A percentile compares a stretch with the other conserved stretches of the same genome.
Conservation (phyloP, 1,140 invertebrate species). For the Linepithema humile region DNA sequence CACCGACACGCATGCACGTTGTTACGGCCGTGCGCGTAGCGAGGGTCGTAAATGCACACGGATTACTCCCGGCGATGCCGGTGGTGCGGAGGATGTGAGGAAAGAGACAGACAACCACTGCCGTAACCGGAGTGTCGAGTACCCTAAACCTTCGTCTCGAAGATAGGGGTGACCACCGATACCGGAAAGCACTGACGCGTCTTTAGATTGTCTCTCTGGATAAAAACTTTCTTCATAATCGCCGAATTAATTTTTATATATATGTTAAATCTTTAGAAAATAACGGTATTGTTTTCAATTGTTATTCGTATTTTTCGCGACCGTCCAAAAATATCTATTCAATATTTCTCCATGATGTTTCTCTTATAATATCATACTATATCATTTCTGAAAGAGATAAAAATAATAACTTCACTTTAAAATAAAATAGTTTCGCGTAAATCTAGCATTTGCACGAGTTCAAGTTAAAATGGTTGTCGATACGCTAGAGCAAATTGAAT, state of each 20-base stretch:
- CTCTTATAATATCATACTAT: background rate
- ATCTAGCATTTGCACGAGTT: background rate
- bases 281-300: background rate
- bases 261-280: background rate
- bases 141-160: background rate
- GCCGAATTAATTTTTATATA: background rate
- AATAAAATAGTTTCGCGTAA: background rate
- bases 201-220: background rate
- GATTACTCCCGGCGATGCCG: conserved; percentile 76
- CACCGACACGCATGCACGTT: conserved; percentile 76
- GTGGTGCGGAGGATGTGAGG: conserved; percentile 60
- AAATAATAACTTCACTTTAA: background rate
- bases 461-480: conserved; percentile 2
- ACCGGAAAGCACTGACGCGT: background rate
- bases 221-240: background rate
- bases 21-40: conserved; percentile 70
- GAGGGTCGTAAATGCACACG: conserved; percentile 82
- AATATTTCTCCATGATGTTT: background rate
- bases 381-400: background rate
- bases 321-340: background rate
- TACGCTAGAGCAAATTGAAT: background rate
- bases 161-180: background rate
- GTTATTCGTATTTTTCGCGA: background rate
- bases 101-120: conserved; percentile 51
- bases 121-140: conserved; percentile 42